A percentile compares a stretch with the other conserved stretches of the same genome.
phyloP scores from a whole-genome alignment of 92 coral and sea anemone species.

The Porites rus region DNA sequence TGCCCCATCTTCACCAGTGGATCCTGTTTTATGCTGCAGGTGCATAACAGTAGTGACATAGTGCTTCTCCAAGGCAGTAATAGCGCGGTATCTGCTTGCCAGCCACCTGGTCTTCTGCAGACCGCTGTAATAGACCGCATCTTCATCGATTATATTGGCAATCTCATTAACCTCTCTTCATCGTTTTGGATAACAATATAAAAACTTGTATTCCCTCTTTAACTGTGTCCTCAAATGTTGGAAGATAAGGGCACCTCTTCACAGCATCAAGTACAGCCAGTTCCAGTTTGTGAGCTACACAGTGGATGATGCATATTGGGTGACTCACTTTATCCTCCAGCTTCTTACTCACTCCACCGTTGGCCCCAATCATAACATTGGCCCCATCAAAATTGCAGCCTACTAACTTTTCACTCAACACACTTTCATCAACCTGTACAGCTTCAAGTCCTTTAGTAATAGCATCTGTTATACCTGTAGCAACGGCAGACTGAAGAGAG shows the following conservation, averaged over 20 bases:
- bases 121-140: too few relatives aligned
- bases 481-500: constrained; percentile 39
- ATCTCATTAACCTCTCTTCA: too few relatives aligned
- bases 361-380: constrained; percentile 43
- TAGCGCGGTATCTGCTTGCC: too few relatives aligned
- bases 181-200: too few relatives aligned
- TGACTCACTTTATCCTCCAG: constrained; percentile 26
- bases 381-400: constrained; percentile 53
- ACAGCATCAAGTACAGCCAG: constrained; percentile 64
- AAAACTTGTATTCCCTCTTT: constrained; percentile 4
- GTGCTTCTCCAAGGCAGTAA: too few relatives aligned
- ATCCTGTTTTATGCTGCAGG: too few relatives aligned
- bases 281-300: constrained; percentile 65
- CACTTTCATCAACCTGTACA: constrained; percentile 15
- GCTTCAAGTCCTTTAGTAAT: constrained; percentile 16
- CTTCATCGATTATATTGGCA: too few relatives aligned
- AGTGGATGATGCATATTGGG: constrained; percentile 48
- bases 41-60: too few relatives aligned
- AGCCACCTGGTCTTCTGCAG: too few relatives aligned
- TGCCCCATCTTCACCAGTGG: too few relatives aligned
- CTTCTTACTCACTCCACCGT: constrained; percentile 34
- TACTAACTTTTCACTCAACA: constrained; percentile 20
- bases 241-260: constrained; percentile 28
- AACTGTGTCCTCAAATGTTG: constrained; percentile 36
- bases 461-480: constrained; percentile 27